phyloP scores from a whole-genome alignment of 2,113 vertebrate species.

The Larimichthys crocea region DNA sequence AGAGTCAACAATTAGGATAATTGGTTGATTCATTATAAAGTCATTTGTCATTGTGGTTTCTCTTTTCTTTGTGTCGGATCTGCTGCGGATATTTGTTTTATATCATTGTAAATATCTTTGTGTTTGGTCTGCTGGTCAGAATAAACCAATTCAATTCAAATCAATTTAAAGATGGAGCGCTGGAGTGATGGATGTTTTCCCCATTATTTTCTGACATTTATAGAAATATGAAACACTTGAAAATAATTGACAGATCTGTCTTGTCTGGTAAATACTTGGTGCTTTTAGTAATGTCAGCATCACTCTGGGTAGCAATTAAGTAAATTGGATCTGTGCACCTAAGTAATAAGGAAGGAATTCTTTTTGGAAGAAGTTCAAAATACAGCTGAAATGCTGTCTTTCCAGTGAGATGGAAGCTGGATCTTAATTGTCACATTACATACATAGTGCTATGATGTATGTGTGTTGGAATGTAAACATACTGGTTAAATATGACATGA shows the following conservation, averaged over 20 bases:
- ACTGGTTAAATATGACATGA: not conserved
- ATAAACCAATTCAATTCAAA: too few species aligned
- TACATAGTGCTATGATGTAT: not conserved
- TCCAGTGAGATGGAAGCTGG: not conserved
- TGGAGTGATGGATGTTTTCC: not conserved
- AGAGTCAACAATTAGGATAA: not conserved
- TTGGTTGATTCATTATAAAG: not conserved
- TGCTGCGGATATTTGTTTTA: not conserved
- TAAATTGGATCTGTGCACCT: not conserved
- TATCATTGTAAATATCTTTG: not conserved
- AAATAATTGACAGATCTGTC: not conserved
- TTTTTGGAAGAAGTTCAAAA: conserved; percentile 2
- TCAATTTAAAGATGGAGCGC: not conserved
- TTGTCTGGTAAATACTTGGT: not conserved
- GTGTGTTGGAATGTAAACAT: conserved; percentile 21
- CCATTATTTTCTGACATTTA: not conserved
- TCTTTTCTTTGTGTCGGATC: not conserved
- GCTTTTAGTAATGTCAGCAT: not conserved
- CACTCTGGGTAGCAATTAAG: not conserved
- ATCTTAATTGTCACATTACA: not conserved
- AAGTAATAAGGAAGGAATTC: not conserved
- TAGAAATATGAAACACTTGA: not conserved
- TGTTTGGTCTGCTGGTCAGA: not conserved
- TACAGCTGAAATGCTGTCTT: not conserved
- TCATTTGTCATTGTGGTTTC: not conserved